These are phyloP conservation scores for Chamaetylas fuelleborni DNA, from an alignment of 2,113 vertebrate genomes.

Conservation along the genomic window DNA sequence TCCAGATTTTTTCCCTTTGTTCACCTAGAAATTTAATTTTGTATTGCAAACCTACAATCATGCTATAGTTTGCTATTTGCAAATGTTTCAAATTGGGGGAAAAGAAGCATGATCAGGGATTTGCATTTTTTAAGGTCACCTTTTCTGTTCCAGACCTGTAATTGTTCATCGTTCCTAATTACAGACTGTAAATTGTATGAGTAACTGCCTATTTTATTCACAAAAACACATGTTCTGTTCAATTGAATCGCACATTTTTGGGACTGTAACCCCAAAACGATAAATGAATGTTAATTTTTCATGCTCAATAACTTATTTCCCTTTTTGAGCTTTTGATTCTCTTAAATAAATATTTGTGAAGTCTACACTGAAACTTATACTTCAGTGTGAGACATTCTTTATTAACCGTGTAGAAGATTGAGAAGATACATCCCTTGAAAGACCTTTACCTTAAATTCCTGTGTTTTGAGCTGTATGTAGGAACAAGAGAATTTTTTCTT, in stretches of 20 bases:
- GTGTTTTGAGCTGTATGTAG: background rate
- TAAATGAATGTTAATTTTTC: background rate
- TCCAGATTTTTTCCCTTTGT: background rate
- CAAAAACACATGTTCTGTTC: background rate
- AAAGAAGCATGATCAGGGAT: background rate
- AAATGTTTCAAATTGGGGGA: background rate
- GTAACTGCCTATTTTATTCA: background rate
- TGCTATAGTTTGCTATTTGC: background rate
- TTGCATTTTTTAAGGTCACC: constrained; percentile 7
- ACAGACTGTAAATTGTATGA: background rate
- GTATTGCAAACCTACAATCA: background rate
- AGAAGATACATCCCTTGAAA: background rate
- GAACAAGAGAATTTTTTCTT: background rate
- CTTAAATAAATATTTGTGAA: background rate
- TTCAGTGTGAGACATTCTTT: background rate
- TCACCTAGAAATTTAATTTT: background rate
- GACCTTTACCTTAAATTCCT: background rate
- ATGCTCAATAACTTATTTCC: background rate
- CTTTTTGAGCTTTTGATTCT: background rate
- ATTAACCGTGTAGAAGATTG: background rate
- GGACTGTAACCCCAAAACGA: background rate
- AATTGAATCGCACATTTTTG: background rate
- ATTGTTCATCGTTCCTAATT: constrained; percentile 40
- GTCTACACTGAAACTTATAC: background rate
- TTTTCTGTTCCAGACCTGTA: constrained; percentile 21